Evolutionary conservation across 2,888 invertebrate species (phyloP).

Genomic region (Hemicrepidius hirtus): DNA sequence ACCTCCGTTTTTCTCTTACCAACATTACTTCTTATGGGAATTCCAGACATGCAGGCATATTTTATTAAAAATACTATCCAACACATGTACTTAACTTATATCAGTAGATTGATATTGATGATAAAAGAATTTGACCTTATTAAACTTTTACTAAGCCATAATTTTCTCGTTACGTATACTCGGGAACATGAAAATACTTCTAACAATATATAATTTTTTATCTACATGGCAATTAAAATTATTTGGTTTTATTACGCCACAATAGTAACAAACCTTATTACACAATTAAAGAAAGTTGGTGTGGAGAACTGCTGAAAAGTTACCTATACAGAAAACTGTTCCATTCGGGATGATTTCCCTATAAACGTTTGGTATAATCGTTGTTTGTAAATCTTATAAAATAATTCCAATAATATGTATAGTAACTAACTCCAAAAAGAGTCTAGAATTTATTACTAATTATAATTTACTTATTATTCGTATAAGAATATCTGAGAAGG

Average conservation of each 20-base stretch:
- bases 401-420: no score
- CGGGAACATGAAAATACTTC: neutral
- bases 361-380: no score
- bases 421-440: no score
- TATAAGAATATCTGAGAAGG: neutral
- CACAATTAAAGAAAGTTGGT: no score
- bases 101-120: conserved; percentile 28
- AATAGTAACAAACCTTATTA: no score
- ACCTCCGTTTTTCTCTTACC: conserved; percentile 6
- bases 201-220: neutral
- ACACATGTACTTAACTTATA: conserved; percentile 3
- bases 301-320: no score
- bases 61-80: conserved; percentile 11
- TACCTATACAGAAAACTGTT: no score
- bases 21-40: neutral
- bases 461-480: no score
- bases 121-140: conserved; percentile 24
- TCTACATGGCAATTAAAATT: neutral
- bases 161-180: neutral
- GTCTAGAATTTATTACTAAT: no score
- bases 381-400: no score
- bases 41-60: neutral
- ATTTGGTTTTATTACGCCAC: no score
- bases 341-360: no score
- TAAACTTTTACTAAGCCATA: conserved; percentile 7